Evolutionary conservation across 2,113 vertebrate genomes (phyloP).

Genomic region (Sturnira hondurensis): DNA sequence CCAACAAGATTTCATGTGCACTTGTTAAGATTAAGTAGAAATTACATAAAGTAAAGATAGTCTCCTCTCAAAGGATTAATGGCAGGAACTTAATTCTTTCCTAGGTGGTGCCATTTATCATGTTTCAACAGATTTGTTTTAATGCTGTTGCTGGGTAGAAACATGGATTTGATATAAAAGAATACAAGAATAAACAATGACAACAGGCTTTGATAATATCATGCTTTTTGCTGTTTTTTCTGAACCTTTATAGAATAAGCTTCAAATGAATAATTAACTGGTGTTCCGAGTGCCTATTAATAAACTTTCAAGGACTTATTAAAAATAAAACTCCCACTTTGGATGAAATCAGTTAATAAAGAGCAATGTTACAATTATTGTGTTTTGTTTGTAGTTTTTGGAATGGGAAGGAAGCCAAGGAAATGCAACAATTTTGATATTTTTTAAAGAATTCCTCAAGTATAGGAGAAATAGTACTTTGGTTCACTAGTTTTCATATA

Average conservation of each 20-base stretch:
- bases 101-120: slow-evolving; percentile 54
- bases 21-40: slow-evolving; percentile 43
- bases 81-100: slow-evolving; percentile 55
- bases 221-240: not conserved
- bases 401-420: not conserved
- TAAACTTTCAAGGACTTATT: not conserved
- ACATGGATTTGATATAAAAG: slow-evolving; percentile 20
- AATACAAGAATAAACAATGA: slow-evolving; percentile 57
- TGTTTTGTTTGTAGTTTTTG: not conserved
- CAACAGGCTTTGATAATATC: slow-evolving; percentile 38
- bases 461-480: not conserved
- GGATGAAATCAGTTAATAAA: not conserved
- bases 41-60: slow-evolving; percentile 37
- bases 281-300: not conserved
- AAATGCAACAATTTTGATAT: not conserved
- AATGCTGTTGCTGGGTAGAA: slow-evolving; percentile 40
- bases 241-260: not conserved
- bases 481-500: not conserved
- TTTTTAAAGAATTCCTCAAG: not conserved
- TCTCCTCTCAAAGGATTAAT: slow-evolving; percentile 42
- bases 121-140: slow-evolving; percentile 54
- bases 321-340: not conserved
- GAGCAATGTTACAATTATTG: not conserved
- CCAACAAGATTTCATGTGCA: not conserved
- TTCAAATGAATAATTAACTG: slow-evolving; percentile 41